Conservation (phyloP, 2,888 invertebrate genomes). For the Cremastinae sp. region DNA sequence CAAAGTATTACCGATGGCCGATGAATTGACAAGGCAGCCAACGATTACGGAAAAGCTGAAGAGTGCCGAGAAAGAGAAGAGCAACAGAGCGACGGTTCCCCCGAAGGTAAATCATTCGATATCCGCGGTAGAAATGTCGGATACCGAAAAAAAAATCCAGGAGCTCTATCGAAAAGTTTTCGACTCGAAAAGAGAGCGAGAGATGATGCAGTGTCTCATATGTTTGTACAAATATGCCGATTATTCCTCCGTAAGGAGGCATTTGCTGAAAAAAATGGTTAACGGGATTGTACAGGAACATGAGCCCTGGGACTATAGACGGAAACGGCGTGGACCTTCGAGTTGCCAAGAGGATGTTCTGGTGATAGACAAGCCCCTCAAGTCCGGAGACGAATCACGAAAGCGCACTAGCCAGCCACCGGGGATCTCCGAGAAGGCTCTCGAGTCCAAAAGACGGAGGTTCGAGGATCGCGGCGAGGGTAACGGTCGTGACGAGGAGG, state of each 20-base stretch:
- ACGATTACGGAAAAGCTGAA: no score
- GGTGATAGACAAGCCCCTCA: not conserved
- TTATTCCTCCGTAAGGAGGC: not conserved
- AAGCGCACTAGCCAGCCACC: no score
- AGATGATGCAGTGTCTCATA: constrained; percentile 7
- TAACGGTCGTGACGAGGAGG: constrained; percentile 11
- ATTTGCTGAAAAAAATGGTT: not conserved
- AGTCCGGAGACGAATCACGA: not conserved
- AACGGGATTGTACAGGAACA: constrained; percentile 37
- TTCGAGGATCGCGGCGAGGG: constrained; percentile 23
- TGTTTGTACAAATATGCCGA: constrained; percentile 15
- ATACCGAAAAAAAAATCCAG: not conserved
- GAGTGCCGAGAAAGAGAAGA: not conserved
- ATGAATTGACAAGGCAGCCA: not conserved
- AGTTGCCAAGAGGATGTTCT: not conserved
- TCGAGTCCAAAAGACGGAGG: constrained; percentile 35
- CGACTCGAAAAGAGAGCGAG: not conserved
- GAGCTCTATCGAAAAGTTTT: not conserved
- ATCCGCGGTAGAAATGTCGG: not conserved
- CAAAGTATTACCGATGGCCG: constrained; percentile 47
- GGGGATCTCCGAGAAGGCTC: not conserved
- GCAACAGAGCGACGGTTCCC: not conserved
- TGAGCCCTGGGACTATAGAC: not conserved
- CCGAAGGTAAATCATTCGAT: not conserved
- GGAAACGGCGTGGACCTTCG: rapidly evolving